Evolutionary conservation across 1,140 invertebrate species (phyloP).

Genomic region (Nasonia longicornis): DNA sequence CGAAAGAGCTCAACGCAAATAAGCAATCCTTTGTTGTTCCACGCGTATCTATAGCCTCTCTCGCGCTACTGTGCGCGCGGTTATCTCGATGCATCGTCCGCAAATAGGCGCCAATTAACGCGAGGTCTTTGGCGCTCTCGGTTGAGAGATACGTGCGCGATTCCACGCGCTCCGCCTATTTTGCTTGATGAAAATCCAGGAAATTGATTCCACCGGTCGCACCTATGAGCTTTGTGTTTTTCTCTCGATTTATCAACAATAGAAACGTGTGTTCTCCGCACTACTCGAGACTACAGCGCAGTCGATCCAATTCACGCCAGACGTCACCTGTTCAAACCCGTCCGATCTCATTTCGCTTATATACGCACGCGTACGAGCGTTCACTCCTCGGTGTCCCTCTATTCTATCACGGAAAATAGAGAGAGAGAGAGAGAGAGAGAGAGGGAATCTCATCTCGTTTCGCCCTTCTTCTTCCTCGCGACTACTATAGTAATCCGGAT

Average conservation of each 20-base stretch:
- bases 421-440: background rate
- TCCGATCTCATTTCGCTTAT: too few species aligned
- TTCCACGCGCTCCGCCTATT: background rate
- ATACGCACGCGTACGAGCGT: too few species aligned
- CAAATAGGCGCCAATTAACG: constrained; percentile 22
- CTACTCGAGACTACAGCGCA: too few species aligned
- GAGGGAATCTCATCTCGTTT: background rate
- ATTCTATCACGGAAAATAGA: background rate
- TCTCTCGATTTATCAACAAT: background rate
- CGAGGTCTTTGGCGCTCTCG: background rate
- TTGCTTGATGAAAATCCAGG: background rate
- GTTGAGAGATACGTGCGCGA: background rate
- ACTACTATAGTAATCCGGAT: background rate
- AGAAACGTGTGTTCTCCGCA: background rate
- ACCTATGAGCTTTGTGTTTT: background rate
- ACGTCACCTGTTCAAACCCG: too few species aligned
- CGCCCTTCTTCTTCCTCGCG: too few species aligned
- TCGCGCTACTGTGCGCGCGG: background rate
- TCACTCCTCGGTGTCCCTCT: too few species aligned
- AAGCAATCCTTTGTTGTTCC: background rate
- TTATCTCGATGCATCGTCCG: constrained; percentile 7
- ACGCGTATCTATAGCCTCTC: too few species aligned
- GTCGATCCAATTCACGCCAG: too few species aligned
- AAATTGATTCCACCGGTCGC: background rate
- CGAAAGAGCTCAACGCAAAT: background rate